Base-by-base conservation (phyloP, 2,888 invertebrate genomes). In the Trichogramma evanescens region DNA sequence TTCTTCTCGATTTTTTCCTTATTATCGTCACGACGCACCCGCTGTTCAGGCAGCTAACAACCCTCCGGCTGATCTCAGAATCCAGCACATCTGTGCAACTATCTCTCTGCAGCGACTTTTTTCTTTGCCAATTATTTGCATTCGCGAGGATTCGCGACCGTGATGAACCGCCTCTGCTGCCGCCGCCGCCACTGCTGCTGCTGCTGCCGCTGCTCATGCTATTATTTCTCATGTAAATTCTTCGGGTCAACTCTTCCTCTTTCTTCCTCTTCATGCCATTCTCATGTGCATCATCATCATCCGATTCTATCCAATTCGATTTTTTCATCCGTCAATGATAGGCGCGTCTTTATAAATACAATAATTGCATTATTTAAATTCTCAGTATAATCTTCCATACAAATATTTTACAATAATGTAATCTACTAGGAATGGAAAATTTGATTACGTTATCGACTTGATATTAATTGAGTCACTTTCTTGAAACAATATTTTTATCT, bases 161-260 rank as follows among this genome's bases (percentile, higher is more conserved):
- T 26, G 26, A 26, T 26, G 26, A 26, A 26, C 26, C 26, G 26
- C 41, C 42, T 41, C 49, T 10, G 26, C 54, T 39, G 50, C 53
- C 50, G 53, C 50, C 26, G 42, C 9, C 41, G 8, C 53, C 26
- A 44, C 53, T 4, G 26, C 26, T 38, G 10, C 48, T 8, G 10
- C 6, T 39, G 50, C 50, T 26, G 4, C 5, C 43, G 59, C 56
- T 8, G 10, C 6, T 39, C 38, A 26, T 26, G 4, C 5, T 13
- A 56, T 56, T 59, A 61, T 63, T 63, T 63, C 59, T 59, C 61
- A 63, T 63, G 61, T 49, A 54, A 54, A 63, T 61, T 54, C 57
- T 8, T 42, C 50, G 43, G n/a, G 13, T 3, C 9, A 49, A 10
- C 40, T 43, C 13, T 41, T 52, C 44, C 48, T 26, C 42, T 41